Conservation (phyloP, 1,140 invertebrate genomes). For the Triops longicaudatus region DNA sequence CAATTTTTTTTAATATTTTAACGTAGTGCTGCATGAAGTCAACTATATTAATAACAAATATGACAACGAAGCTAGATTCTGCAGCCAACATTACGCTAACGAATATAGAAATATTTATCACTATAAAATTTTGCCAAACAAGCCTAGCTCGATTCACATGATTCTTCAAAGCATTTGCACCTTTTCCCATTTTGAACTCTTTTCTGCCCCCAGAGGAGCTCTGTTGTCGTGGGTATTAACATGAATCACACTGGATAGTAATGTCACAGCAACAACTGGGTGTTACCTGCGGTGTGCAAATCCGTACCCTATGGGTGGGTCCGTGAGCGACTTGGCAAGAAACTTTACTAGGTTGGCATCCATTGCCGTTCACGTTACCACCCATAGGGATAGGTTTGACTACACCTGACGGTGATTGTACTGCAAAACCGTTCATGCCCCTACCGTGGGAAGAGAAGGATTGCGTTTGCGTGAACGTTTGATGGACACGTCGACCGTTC, state of each 20-base stretch:
- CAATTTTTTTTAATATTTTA: no score
- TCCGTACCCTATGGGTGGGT: neutral
- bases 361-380: neutral
- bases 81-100: no score
- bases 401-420: neutral
- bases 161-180: no score
- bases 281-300: constrained; percentile 5
- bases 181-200: no score
- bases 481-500: neutral
- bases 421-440: neutral
- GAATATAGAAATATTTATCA: no score
- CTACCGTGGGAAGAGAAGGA: neutral
- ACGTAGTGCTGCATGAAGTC: no score
- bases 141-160: no score
- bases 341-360: neutral
- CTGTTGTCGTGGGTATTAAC: neutral
- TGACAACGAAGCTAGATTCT: no score
- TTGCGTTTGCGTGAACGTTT: neutral
- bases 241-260: neutral
- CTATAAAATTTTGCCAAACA: no score
- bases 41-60: no score
- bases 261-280: neutral
- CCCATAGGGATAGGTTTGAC: neutral
- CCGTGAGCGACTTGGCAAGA: neutral
- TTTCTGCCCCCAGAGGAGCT: no score